Evolutionary conservation across 2,888 invertebrate species (phyloP).

Genomic region (Ametastegia equiseti): DNA sequence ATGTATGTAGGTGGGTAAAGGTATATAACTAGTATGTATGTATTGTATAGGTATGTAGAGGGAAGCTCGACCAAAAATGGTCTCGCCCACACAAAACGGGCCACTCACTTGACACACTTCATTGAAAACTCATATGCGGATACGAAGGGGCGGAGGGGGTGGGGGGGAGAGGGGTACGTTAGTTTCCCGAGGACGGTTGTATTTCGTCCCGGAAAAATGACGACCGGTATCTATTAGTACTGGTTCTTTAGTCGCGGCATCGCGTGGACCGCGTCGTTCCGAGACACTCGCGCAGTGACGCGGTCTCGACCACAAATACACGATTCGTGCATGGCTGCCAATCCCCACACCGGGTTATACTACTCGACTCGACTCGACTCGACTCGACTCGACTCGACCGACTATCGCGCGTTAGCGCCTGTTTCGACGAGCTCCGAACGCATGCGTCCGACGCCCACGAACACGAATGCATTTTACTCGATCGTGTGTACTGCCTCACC

Average conservation of each 20-base stretch:
- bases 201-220: constrained; percentile 1
- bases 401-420: constrained; percentile 24
- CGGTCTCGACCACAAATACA: constrained; percentile 29
- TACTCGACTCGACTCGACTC: too few relatives aligned
- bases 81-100: constrained; percentile 40
- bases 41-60: background rate
- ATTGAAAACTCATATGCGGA: background rate
- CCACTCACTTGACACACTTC: constrained; percentile 43
- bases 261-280: constrained; percentile 41
- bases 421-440: constrained; percentile 23
- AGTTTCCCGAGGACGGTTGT: background rate
- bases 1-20: background rate
- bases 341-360: constrained; percentile 38
- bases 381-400: too few relatives aligned
- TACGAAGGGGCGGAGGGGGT: background rate
- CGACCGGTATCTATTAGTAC: background rate
- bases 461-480: constrained; percentile 22
- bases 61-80: constrained; percentile 27
- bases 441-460: constrained; percentile 28
- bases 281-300: constrained; percentile 47
- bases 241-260: constrained; percentile 26
- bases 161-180: too few relatives aligned
- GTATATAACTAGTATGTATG: background rate
- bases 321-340: constrained; percentile 44
- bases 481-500: background rate